Base-by-base conservation (phyloP, 2,888 invertebrate species). In the Trilocha varians region DNA sequence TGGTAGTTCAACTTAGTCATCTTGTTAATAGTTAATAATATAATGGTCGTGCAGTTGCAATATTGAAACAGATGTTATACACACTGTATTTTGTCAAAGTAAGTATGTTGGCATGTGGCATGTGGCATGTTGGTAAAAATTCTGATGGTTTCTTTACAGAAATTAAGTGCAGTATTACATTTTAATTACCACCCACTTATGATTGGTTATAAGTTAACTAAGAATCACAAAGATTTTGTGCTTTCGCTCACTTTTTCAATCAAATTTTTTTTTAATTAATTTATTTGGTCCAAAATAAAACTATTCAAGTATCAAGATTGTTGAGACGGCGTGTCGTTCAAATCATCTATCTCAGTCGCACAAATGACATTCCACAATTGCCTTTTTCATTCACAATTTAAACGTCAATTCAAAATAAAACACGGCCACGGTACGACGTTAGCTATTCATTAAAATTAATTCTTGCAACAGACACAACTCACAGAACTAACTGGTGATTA, bases 401-500 rank as follows among this genome's bases (percentile, higher is more conserved):
- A 52, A 58, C 62, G 58, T 58, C 55, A 63, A 60, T 66, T 69
- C 65, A 67, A 71, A 69, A 66, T 70, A 61, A 63, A 70, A 63
- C 62, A 59, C 63, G 55, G 53, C 13, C 35, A 25, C 25, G 11
- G 25, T 25, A 25, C 25, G 25, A 25, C 25, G 25, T 25, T 25
- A 25, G 25, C 25, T 25, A 25, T 25, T 25, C 25, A 11, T 25
- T 25, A 25, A 25, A 67, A 67, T 67, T 50, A 66, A 59, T 65
- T 65, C 64, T 65, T 59, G 63, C 54, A 62, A 50, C 51, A n/a
- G n/a, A n/a, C n/a, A n/a, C n/a, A n/a, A n/a, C 25, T 25, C 8
- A 25, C 11, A 25, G 25, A 25, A n/a, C n/a, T 11, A 25, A 25
- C 25, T 25, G 6, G 25, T 25, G 25, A 25, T 11, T 25, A 9